Evolutionary conservation across 2,888 invertebrate genomes (phyloP).

Genomic region (Diplazon laetatorius): DNA sequence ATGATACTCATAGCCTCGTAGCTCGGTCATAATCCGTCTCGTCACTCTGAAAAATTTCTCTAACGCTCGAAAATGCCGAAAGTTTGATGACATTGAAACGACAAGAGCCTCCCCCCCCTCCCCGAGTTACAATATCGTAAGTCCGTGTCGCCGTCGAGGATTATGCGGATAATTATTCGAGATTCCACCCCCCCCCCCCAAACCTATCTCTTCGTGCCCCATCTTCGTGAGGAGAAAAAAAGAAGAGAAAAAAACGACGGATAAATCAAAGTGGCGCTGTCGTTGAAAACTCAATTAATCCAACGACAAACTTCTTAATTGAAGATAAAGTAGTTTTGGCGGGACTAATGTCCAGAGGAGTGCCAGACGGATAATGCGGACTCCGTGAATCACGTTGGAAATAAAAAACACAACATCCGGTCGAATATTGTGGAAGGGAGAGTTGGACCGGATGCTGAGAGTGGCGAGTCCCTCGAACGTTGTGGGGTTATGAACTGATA

Average conservation of each 20-base stretch:
- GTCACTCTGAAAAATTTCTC: slow-evolving; percentile 28
- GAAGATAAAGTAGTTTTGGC: slow-evolving; percentile 14
- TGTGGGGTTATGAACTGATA: too few species aligned
- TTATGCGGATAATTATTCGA: slow-evolving; percentile 51
- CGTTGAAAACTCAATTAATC: slow-evolving; percentile 24
- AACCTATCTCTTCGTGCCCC: slow-evolving; percentile 16
- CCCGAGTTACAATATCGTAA: slow-evolving; percentile 14
- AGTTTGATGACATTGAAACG: slow-evolving; percentile 42
- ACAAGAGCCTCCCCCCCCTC: background rate
- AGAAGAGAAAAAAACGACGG: too few species aligned
- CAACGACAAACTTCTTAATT: slow-evolving; percentile 26
- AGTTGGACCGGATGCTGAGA: background rate
- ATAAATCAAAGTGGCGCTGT: background rate
- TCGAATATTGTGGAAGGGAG: background rate
- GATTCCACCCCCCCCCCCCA: slow-evolving; percentile 2
- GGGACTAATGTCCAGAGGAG: background rate
- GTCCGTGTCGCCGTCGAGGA: slow-evolving; percentile 14
- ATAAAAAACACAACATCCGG: background rate
- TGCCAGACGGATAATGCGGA: slow-evolving; percentile 11
- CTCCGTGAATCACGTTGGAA: slow-evolving; percentile 31
- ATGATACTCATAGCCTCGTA: background rate
- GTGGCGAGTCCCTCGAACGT: too few species aligned
- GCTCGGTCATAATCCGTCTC: slow-evolving; percentile 20
- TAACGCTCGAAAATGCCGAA: slow-evolving; percentile 19
- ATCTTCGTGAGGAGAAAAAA: too few species aligned